Evolutionary conservation across 2,888 invertebrate species (phyloP).

Genomic region (Nezara viridula): DNA sequence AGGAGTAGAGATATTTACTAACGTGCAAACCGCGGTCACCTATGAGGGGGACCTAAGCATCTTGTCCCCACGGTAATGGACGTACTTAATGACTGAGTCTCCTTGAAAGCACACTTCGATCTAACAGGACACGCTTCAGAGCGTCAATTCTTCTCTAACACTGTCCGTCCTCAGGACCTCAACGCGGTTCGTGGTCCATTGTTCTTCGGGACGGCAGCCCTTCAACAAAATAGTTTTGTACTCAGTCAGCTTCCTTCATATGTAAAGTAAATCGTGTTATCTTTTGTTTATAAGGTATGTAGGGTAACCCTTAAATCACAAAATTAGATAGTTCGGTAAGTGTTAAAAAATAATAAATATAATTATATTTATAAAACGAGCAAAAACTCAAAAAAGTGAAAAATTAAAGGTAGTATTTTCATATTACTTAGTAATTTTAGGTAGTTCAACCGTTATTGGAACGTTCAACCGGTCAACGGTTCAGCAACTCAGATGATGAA

Average conservation of each 20-base stretch:
- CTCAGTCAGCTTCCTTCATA: background rate
- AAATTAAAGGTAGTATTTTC: no score
- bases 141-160: background rate
- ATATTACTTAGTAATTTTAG: no score
- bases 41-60: background rate
- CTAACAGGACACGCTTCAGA: background rate
- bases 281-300: background rate
- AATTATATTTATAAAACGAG: no score
- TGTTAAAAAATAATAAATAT: no score
- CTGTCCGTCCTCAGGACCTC: background rate
- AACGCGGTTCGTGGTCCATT: background rate
- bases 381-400: no score
- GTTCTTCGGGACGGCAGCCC: background rate
- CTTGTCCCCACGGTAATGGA: background rate
- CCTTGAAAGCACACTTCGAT: background rate
- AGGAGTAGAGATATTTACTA: background rate
- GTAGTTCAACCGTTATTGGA: no score
- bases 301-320: no score
- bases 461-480: no score
- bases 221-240: background rate
- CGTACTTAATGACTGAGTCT: background rate
- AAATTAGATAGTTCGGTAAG: no score
- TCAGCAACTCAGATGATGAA: no score
- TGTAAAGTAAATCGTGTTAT: background rate
- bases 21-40: background rate